These are phyloP conservation scores for Leptobrachium leishanense DNA, from an alignment of 2,113 vertebrate species.

Conservation along the genomic window DNA sequence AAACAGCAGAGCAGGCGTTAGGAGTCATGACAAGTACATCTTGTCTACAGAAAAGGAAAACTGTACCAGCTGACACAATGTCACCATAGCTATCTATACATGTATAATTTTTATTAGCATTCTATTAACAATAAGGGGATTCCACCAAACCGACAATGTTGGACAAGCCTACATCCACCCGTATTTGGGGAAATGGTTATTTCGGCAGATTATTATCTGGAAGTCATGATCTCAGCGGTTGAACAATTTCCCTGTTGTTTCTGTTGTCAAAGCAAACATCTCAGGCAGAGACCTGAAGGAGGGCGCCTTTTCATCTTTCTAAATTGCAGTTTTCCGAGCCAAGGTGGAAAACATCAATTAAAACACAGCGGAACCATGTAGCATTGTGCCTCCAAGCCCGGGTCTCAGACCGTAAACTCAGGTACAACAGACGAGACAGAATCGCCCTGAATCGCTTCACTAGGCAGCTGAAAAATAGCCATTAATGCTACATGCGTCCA, in stretches of 20 bases:
- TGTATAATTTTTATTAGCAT: no score
- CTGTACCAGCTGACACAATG: no score
- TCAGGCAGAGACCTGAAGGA: constrained; percentile 5
- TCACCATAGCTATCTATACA: no score
- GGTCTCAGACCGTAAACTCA: neutral
- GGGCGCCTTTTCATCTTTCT: neutral
- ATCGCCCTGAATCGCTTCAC: neutral
- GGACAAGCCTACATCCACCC: no score
- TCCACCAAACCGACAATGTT: no score
- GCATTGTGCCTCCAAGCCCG: neutral
- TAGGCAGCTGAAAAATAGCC: neutral
- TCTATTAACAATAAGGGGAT: no score
- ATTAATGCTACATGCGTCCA: neutral
- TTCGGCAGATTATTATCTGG: neutral
- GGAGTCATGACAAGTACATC: no score
- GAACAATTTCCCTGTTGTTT: neutral
- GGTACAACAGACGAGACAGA: neutral
- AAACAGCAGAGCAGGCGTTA: no score
- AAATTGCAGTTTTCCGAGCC: constrained; percentile 8
- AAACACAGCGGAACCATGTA: neutral
- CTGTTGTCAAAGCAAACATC: constrained; percentile 19
- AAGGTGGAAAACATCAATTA: constrained; percentile 20
- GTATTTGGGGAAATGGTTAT: neutral
- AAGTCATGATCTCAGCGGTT: neutral
- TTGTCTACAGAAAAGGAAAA: no score